Conservation (phyloP, 1,140 invertebrate genomes). For the Goniozus legneri region DNA sequence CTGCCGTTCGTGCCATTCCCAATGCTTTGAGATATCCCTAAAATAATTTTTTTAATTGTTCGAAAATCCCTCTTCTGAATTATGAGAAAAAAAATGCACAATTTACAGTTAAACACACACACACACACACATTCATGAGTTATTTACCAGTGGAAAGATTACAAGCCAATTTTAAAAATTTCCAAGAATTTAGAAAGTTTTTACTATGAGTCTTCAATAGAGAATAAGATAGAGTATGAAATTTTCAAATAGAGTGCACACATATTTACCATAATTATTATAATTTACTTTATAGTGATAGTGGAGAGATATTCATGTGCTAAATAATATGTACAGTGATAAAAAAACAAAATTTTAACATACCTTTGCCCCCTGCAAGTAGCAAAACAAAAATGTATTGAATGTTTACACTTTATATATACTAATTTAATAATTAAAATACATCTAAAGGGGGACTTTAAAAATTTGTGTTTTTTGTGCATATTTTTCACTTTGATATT, state of each 20-base stretch:
- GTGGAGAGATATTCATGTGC: slow-evolving; percentile 21
- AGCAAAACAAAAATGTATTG: slow-evolving; percentile 56
- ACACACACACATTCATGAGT: too few species aligned
- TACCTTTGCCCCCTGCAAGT: slow-evolving; percentile 64
- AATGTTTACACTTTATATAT: slow-evolving; percentile 37
- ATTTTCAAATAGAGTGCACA: too few species aligned
- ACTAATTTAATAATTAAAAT: slow-evolving; percentile 20
- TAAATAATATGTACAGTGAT: slow-evolving; percentile 31
- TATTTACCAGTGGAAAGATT: too few species aligned
- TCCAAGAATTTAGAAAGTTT: too few species aligned
- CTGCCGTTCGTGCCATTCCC: slow-evolving; percentile 93
- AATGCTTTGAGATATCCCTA: slow-evolving; percentile 93
- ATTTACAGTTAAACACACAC: slow-evolving; percentile 6
- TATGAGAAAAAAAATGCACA: neutral
- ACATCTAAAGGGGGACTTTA: slow-evolving; percentile 34
- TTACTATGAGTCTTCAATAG: too few species aligned
- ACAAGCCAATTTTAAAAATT: too few species aligned
- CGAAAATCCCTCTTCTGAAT: too few species aligned
- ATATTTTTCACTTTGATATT: too few species aligned
- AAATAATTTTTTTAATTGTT: slow-evolving; percentile 26
- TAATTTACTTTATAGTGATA: too few species aligned
- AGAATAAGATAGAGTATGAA: too few species aligned
- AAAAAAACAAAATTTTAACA: slow-evolving; percentile 52
- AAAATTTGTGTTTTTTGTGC: neutral
- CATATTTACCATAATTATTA: too few species aligned